A percentile compares a stretch with the other conserved stretches of the same genome.
phyloP scores from a whole-genome alignment of 2,113 vertebrate species.

The Phyllostomus hastatus region DNA sequence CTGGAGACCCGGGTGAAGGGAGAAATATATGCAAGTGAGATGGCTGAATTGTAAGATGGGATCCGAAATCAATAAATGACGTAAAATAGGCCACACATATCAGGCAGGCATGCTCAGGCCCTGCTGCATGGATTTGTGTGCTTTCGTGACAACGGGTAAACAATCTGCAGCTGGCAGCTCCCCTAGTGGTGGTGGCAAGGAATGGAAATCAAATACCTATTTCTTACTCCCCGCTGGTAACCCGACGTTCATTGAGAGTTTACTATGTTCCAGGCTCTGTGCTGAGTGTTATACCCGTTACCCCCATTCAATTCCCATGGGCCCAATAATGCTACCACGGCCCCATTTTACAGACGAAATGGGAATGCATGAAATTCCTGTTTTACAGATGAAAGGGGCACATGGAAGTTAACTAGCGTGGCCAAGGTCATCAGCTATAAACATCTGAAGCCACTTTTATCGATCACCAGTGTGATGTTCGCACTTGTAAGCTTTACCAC shows the following conservation, averaged over 20 bases:
- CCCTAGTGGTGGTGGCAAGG: background rate
- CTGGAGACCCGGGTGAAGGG: background rate
- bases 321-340: background rate
- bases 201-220: background rate
- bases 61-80: background rate
- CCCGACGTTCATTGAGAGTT: background rate
- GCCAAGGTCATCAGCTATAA: background rate
- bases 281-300: accelerated
- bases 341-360: background rate
- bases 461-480: background rate
- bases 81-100: background rate
- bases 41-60: background rate
- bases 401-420: background rate
- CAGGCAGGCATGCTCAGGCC: background rate
- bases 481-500: accelerated
- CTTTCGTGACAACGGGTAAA: background rate
- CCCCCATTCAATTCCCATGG: background rate
- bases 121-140: background rate
- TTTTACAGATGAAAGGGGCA: background rate
- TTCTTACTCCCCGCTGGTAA: background rate
- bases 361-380: background rate
- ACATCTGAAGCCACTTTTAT: background rate
- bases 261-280: background rate
- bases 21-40: background rate
- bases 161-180: background rate